These are phyloP conservation scores for Dromococcyx pavoninus DNA, from an alignment of 2,797 vertebrate species.

Conservation along the genomic window DNA sequence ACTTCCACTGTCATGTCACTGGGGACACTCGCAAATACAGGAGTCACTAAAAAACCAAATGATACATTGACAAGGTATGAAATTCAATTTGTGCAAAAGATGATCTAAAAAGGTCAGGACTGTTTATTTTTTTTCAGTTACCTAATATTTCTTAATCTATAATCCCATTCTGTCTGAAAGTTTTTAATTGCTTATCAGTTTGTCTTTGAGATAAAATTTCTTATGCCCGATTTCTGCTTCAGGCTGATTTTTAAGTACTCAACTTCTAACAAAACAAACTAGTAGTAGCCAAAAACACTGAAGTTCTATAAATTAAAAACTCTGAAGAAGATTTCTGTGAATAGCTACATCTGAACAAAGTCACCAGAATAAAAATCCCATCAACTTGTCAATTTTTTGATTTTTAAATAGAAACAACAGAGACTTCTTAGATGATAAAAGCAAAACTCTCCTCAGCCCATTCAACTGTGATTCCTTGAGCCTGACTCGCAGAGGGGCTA, in stretches of 20 bases:
- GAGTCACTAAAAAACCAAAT: constrained; percentile 85
- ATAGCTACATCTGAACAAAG: neutral
- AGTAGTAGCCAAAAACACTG: neutral
- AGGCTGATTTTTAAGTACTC: neutral
- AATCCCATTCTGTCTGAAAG: neutral
- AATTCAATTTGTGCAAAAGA: neutral
- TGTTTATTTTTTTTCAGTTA: neutral
- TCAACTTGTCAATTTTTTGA: neutral
- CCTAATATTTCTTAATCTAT: neutral
- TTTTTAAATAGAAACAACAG: neutral
- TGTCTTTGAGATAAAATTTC: neutral
- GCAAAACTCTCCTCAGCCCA: neutral
- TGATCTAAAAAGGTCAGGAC: rapidly evolving
- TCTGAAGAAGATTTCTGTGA: neutral
- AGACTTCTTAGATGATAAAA: neutral
- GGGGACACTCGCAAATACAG: constrained; percentile 93
- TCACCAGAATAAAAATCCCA: neutral
- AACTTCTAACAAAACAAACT: neutral
- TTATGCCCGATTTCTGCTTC: neutral
- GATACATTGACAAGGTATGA: neutral
- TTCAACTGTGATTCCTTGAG: neutral
- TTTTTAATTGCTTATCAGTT: neutral
- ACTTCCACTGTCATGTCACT: constrained; percentile 93
- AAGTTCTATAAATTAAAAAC: neutral
- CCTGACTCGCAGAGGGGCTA: neutral